Evolutionary conservation across 2,113 vertebrate genomes (phyloP).

Genomic region (Lepidothrix coronata): DNA sequence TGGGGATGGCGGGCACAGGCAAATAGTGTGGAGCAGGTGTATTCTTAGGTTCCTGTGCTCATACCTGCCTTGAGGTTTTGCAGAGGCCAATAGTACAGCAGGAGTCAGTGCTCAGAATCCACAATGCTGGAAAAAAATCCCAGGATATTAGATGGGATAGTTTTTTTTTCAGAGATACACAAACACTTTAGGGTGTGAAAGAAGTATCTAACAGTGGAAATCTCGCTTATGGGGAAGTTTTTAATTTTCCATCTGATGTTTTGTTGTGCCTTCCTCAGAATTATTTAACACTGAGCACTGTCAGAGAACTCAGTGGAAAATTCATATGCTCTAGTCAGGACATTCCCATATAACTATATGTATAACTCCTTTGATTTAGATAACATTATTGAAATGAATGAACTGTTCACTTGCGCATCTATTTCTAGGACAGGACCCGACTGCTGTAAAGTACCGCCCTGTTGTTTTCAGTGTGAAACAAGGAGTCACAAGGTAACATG

Average conservation of each 20-base stretch:
- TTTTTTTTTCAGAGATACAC: background rate
- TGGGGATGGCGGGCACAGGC: background rate
- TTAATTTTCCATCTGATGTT: background rate
- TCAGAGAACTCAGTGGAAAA: background rate
- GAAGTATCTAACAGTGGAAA: background rate
- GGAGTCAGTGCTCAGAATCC: background rate
- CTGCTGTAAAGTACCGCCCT: background rate
- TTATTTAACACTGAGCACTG: background rate
- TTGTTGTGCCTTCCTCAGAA: background rate
- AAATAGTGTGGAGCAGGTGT: background rate
- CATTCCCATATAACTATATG: background rate
- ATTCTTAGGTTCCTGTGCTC: background rate
- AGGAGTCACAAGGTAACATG: background rate
- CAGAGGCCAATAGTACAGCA: background rate
- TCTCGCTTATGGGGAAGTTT: background rate
- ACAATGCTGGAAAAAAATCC: background rate
- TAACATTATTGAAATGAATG: background rate
- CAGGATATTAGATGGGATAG: background rate
- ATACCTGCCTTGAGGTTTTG: fast-evolving
- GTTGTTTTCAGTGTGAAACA: background rate
- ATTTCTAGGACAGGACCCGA: background rate
- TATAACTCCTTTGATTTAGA: background rate
- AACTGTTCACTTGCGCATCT: background rate
- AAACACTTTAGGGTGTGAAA: background rate
- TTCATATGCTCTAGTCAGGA: background rate